A percentile compares a stretch with the other conserved stretches of the same genome.
These are phyloP conservation scores for Gymnocephalus cernua DNA, from an alignment of 2,113 vertebrate species.

Conservation along the genomic window DNA sequence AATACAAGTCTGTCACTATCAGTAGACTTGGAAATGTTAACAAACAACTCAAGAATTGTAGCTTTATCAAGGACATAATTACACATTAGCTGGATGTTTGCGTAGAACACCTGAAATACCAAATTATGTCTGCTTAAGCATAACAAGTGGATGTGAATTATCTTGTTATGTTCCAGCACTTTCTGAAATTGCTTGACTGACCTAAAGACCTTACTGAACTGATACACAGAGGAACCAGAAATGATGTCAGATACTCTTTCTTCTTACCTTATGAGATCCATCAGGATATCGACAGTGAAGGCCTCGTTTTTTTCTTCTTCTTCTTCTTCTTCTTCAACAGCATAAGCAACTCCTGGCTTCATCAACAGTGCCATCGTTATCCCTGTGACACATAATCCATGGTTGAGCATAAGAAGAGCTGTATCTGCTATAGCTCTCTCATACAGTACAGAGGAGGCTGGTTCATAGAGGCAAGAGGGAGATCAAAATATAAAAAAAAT, in stretches of 20 bases:
- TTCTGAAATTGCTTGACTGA: too few species aligned
- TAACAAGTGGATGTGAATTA: background rate
- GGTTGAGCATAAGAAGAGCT: background rate
- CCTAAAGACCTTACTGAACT: background rate
- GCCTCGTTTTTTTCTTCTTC: background rate
- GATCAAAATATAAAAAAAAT: too few species aligned
- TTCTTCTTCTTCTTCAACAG: rapidly evolving
- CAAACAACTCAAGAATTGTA: background rate
- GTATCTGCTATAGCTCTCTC: background rate
- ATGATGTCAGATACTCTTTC: background rate
- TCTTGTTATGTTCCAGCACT: background rate
- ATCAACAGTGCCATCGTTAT: background rate
- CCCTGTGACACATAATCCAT: constrained; percentile 12
- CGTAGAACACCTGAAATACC: background rate
- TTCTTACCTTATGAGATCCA: constrained; percentile 16
- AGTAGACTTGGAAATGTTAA: background rate
- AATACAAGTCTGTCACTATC: background rate
- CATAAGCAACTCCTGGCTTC: background rate
- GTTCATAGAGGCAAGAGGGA: too few species aligned
- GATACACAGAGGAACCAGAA: background rate
- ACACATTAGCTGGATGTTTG: background rate
- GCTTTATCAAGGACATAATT: background rate
- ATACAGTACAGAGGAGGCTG: background rate
- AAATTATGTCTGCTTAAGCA: background rate
- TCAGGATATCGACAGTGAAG: rapidly evolving